Conservation (phyloP, 2,113 vertebrate genomes). For the Neogobius melanostomus region DNA sequence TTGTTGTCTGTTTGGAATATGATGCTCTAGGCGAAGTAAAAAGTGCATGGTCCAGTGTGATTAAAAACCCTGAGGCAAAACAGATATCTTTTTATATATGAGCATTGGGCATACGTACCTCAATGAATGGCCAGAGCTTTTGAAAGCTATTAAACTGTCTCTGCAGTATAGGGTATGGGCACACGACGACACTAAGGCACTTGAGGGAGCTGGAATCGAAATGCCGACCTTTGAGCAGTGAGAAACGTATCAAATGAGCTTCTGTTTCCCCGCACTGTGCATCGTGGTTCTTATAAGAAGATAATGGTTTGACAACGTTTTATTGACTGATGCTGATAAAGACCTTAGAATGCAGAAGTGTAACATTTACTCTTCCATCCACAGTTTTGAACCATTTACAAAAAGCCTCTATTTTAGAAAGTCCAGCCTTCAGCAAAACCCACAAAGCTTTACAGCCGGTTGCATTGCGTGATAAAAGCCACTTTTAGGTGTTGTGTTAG, state of each 20-base stretch:
- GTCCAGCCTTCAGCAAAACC: slow-evolving; percentile 14
- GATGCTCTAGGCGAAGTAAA: slow-evolving; percentile 42
- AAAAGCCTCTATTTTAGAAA: slow-evolving; percentile 18
- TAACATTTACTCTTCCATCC: slow-evolving; percentile 18
- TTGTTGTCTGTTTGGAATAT: background rate
- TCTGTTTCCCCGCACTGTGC: too few species aligned
- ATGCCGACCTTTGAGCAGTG: too few species aligned
- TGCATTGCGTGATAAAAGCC: background rate
- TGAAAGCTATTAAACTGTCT: too few species aligned
- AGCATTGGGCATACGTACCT: slow-evolving; percentile 1
- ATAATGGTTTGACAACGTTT: too few species aligned
- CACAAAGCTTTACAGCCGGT: slow-evolving; percentile 12
- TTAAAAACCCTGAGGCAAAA: slow-evolving; percentile 29
- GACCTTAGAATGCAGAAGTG: slow-evolving; percentile 26
- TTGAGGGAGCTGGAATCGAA: too few species aligned
- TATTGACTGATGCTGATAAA: background rate
- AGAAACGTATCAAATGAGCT: too few species aligned
- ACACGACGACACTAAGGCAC: too few species aligned
- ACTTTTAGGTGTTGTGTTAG: background rate
- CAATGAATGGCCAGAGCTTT: background rate
- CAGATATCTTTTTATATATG: slow-evolving; percentile 20
- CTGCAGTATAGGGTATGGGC: too few species aligned
- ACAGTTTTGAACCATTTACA: slow-evolving; percentile 20
- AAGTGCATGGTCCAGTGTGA: slow-evolving; percentile 41
- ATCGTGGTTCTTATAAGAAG: too few species aligned